Base-by-base conservation (phyloP, 2,113 vertebrate species). In the Tragelaphus buxtoni region DNA sequence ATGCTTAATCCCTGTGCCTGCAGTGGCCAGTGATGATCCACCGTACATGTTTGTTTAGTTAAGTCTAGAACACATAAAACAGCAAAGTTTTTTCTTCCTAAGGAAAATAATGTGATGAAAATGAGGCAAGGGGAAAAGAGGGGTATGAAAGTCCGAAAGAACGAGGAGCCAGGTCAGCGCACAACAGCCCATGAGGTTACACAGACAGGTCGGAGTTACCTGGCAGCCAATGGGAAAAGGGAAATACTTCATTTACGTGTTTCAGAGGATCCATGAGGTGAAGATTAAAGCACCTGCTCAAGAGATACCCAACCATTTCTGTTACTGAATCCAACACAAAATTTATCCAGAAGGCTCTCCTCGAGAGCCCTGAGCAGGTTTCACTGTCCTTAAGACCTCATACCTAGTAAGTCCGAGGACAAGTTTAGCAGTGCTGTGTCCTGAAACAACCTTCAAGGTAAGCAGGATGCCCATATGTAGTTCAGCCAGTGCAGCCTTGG, bases 1-100 rank as follows among this genome's bases (percentile, higher is more conserved):
- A 85, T 32, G 53, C 89, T 69, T 90, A 83, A 86, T 89, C 87
- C 94, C 91, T 20, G 3, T 6, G 55, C 79, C 77, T 58, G 51
- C 22, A 4, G 26, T 8, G 49, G 63, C 82, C 94, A 94, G 74
- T 1, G 3, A 35, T 39, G 18, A 82, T 2, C 91, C n/a, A 26
- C 84, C 83, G 4, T 13, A 28, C 53, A 80, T 12, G 86, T 91
- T 95, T 96, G 82, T 94, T 96, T 88, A 88, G 94, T 88, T 89
- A 83, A 84, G 26, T n/a, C 72, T 84, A 76, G 94, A 82, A 88
- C 77, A 90, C 72, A 35, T 69, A 89, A 79, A 96, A 91, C 56
- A 58, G 51, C 72, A 55, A 90, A 49, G 28, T 58, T 32, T 85
- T 86, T 58, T 51, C 51, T 83, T 92, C 60, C 49, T 58, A 77